These are phyloP conservation scores for Zygogramma bicolorata DNA, from an alignment of 2,888 invertebrate genomes.

Conservation along the genomic window DNA sequence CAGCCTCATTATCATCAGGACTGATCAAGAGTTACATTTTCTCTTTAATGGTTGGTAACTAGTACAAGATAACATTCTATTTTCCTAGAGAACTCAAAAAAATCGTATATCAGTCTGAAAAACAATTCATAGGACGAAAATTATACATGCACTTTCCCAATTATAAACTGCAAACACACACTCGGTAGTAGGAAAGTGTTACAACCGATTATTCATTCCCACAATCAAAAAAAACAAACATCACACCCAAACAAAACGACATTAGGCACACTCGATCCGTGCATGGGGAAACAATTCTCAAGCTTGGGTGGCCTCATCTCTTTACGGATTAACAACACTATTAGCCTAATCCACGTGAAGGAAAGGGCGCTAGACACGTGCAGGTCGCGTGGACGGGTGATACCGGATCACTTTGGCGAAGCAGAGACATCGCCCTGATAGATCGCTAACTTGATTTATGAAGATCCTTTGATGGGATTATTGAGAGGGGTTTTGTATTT, in stretches of 20 bases:
- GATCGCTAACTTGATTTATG: constrained; percentile 56
- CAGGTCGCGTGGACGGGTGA: constrained; percentile 55
- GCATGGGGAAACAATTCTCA: constrained; percentile 40
- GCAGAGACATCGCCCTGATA: constrained; percentile 46
- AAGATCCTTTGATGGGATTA: constrained; percentile 45
- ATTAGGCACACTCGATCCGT: constrained; percentile 6
- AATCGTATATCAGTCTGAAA: too few species aligned
- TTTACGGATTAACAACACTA: constrained; percentile 65
- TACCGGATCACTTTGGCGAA: constrained; percentile 51
- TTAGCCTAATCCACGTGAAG: constrained; percentile 63
- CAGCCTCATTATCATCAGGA: too few species aligned
- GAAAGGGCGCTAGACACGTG: constrained; percentile 51
- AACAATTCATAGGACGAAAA: too few species aligned
- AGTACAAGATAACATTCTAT: too few species aligned
- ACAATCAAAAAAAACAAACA: constrained; percentile 8
- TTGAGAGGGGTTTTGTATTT: constrained; percentile 37
- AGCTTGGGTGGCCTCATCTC: constrained; percentile 48
- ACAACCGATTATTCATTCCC: constrained; percentile 4
- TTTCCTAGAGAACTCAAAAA: too few species aligned
- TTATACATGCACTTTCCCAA: too few species aligned
- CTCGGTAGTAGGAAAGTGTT: not conserved
- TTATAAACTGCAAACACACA: not conserved
- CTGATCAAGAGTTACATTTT: too few species aligned
- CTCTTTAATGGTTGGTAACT: too few species aligned
- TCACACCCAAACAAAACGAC: constrained; percentile 13